Conservation (phyloP, 2,113 vertebrate genomes). For the Cyrtonyx montezumae region DNA sequence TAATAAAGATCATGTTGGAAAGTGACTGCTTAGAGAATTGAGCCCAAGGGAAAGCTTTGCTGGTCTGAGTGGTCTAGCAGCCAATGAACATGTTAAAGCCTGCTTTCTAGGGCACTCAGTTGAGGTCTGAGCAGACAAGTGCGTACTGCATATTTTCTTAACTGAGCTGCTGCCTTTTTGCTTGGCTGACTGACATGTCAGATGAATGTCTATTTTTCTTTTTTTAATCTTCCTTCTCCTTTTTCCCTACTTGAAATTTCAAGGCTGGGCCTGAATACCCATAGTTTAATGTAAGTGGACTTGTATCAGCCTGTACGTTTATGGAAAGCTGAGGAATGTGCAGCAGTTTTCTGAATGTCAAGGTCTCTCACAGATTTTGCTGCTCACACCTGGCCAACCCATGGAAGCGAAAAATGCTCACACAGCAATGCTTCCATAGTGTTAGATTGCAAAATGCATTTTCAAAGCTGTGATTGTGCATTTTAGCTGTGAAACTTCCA, state of each 20-base stretch:
- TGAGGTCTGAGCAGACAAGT: not conserved
- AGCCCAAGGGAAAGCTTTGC: not conserved
- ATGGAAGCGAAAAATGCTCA: conserved; percentile 20
- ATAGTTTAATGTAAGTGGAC: not conserved
- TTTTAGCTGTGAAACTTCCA: conserved; percentile 16
- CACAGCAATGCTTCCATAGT: not conserved
- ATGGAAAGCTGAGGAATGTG: not conserved
- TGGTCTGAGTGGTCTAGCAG: not conserved
- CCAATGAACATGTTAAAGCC: not conserved
- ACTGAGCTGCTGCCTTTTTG: not conserved
- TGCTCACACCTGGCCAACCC: not conserved
- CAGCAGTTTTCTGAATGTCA: not conserved
- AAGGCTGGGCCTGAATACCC: not conserved
- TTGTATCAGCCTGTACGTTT: not conserved
- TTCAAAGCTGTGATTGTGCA: not conserved
- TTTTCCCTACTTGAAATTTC: not conserved
- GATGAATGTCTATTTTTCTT: not conserved
- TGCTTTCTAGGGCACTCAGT: not conserved
- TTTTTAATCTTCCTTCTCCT: not conserved
- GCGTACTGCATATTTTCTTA: not conserved
- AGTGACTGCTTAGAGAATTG: not conserved
- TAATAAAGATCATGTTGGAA: not conserved
- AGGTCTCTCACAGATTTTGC: not conserved
- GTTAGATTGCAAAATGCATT: not conserved
- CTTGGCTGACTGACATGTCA: not conserved